phyloP scores from a whole-genome alignment of 2,113 vertebrate species.

The Chrysemys picta region DNA sequence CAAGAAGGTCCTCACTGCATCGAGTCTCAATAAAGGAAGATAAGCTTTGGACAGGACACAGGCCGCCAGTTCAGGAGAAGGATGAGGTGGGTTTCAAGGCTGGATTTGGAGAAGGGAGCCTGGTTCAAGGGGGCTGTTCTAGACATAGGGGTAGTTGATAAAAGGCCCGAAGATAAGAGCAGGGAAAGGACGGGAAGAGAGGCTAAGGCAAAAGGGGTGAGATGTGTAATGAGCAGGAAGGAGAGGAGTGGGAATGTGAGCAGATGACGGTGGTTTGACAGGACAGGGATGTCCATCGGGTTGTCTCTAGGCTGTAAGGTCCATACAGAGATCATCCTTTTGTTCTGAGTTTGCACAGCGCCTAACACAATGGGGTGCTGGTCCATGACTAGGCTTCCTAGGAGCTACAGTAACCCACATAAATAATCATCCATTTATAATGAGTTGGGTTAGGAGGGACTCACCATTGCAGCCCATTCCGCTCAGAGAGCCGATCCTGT shows the following conservation, averaged over 20 bases:
- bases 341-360: neutral
- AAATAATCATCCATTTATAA: neutral
- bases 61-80: neutral
- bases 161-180: neutral
- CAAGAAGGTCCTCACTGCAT: neutral
- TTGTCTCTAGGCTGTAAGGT: neutral
- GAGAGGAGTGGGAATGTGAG: neutral
- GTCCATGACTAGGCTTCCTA: neutral
- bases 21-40: neutral
- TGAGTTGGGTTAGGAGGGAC: neutral
- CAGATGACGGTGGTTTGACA: neutral
- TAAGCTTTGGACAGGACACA: neutral
- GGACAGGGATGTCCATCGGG: neutral
- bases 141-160: neutral
- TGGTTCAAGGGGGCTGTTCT: neutral
- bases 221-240: neutral
- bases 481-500: slow-evolving; percentile 88
- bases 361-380: neutral
- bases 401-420: neutral
- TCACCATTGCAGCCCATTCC: slow-evolving; percentile 87
- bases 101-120: neutral
- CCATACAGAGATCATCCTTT: neutral
- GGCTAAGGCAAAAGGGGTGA: neutral
- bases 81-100: neutral
- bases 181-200: neutral